Evolutionary conservation across 1,140 invertebrate genomes (phyloP).

Genomic region (Eupristina koningsbergeri): DNA sequence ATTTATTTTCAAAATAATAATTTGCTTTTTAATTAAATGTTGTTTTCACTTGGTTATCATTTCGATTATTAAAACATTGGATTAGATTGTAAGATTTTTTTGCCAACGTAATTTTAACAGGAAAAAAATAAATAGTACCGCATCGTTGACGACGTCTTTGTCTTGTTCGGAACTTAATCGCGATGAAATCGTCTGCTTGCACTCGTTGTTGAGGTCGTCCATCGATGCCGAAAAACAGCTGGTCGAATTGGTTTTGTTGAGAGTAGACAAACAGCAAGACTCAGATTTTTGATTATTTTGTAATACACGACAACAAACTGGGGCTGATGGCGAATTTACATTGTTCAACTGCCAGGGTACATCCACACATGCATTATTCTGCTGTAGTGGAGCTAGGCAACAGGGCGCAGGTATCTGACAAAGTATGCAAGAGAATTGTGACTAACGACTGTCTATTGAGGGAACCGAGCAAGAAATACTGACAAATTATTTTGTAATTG

Average conservation of each 20-base stretch:
- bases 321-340: background rate
- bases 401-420: background rate
- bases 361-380: background rate
- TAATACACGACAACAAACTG: background rate
- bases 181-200: slow-evolving; percentile 15
- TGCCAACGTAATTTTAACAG: background rate
- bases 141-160: background rate
- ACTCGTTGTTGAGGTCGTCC: slow-evolving; percentile 21
- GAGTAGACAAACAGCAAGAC: background rate
- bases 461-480: background rate
- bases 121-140: background rate
- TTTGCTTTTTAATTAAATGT: no score
- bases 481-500: no score
- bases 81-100: no score
- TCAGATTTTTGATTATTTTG: slow-evolving; percentile 20
- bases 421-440: background rate
- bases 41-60: no score
- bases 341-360: slow-evolving; percentile 25
- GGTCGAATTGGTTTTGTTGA: slow-evolving; percentile 7
- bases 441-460: background rate
- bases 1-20: no score
- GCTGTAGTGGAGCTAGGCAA: background rate
- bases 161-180: slow-evolving; percentile 5
- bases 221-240: slow-evolving; percentile 9
- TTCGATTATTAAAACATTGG: no score